A percentile compares a stretch with the other conserved stretches of the same genome.
These are phyloP conservation scores for human DNA, from an alignment of 2,113 vertebrate species.

Conservation along the genomic window GRCh38 chr1:198688501-198689000, in stretches of 20 bases:
- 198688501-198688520: background rate
- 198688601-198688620: background rate
- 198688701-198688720: background rate
- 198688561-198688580: background rate
- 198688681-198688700: background rate
- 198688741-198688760: background rate
- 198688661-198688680: background rate
- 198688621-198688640: background rate
- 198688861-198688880: background rate
- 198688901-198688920: accelerated
- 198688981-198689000: background rate
- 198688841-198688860: accelerated
- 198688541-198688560: background rate
- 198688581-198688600: background rate
- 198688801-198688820: background rate
- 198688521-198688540: background rate
- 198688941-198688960: background rate
- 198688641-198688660: background rate
- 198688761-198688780: background rate
- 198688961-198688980: too few relatives aligned
- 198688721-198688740: background rate
- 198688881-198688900: background rate
- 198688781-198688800: background rate
- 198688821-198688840: background rate
- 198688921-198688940: background rate